Evolutionary conservation across 2,113 vertebrate species (phyloP), one percentile per base, ranked within the genome.

Genomic region (Carettochelys insculpta): DNA sequence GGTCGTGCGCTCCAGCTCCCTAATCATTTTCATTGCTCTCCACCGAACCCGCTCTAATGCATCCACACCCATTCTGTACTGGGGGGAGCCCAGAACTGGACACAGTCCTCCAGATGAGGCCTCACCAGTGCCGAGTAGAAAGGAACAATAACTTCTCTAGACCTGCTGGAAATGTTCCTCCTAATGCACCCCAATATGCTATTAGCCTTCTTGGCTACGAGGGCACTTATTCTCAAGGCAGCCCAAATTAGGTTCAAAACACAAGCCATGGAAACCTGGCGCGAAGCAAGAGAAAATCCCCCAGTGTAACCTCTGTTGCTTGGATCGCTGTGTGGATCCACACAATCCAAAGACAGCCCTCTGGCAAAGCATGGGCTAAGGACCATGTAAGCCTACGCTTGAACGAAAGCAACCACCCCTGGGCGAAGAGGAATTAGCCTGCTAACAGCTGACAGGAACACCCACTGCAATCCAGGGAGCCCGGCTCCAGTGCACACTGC

Each of bases 361-460:
- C 51, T 29, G 20, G 10, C 61, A 11, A 10, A 38, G 61, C 61
- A 38, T 4, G 7, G 9, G 61, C 61, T 38, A n/a, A 1, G 11
- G 2, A 16, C 53, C 12, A 50, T n/a, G 51, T 0, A 0, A n/a
- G 14, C 8, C 27, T 73, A 34, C 41, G 1, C 0, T 17, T 41
- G 27, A 90, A 82, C 34, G 22, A 22, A 17, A 1, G 75, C 50
- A 56, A 34, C 61, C 51, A 41, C 13, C 11, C 0, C 1, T 51
- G 25, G 58, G 43, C 61, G 8, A 34, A 87, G 43, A 82, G 51
- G 27, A 86, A 43, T 12, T 9, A 51, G 65, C 80, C 80, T 86
- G 34, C 87, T 77, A n/a, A 73, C 17, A 80, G 56, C 19, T 19
- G 76, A 58, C 78, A 79, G 50, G 82, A 88, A 82, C 20, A 58